Evolutionary conservation across 2,113 vertebrate genomes (phyloP).

Genomic region (Ploceus nigricollis): DNA sequence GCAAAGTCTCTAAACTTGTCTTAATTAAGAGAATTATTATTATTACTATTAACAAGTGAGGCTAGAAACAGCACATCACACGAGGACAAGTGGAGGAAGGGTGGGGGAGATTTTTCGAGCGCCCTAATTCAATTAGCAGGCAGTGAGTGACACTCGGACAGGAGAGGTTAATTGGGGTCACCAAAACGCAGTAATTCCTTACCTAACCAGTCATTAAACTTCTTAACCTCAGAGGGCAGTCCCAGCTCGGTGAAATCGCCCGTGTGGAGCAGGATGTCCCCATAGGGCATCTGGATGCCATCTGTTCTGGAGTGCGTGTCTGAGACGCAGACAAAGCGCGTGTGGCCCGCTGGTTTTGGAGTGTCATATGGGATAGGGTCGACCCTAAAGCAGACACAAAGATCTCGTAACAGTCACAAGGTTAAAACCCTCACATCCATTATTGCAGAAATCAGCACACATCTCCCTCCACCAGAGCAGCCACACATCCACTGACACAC

Average conservation of each 20-base stretch:
- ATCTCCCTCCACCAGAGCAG: neutral
- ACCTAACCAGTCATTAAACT: conserved; percentile 99
- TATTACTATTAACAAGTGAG: neutral
- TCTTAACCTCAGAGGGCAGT: conserved; percentile 98
- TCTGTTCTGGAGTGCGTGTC: conserved; percentile 99
- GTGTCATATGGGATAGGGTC: conserved; percentile 97
- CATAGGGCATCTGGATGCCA: conserved; percentile 99
- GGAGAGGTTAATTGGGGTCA: conserved; percentile 83
- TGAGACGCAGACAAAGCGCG: conserved; percentile 96
- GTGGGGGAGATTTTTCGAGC: conserved; percentile 56
- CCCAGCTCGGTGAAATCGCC: conserved; percentile 99
- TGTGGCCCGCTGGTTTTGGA: conserved; percentile 96
- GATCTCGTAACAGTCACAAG: conserved; percentile 70
- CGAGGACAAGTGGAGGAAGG: neutral
- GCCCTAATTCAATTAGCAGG: conserved; percentile 81
- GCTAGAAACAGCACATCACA: conserved; percentile 63
- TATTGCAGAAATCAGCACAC: conserved; percentile 6
- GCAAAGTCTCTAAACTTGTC: conserved; percentile 61
- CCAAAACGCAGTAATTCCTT: conserved; percentile 82
- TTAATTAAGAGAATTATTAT: conserved; percentile 70
- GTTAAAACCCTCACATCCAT: conserved; percentile 56
- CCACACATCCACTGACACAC: neutral
- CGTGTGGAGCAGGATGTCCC: conserved; percentile 96
- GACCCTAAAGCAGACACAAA: conserved; percentile 89
- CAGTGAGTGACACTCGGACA: conserved; percentile 75